A percentile compares a stretch with the other conserved stretches of the same genome.
phyloP scores from a whole-genome alignment of 2,113 vertebrate genomes.

The Campylomormyrus tamandua region DNA sequence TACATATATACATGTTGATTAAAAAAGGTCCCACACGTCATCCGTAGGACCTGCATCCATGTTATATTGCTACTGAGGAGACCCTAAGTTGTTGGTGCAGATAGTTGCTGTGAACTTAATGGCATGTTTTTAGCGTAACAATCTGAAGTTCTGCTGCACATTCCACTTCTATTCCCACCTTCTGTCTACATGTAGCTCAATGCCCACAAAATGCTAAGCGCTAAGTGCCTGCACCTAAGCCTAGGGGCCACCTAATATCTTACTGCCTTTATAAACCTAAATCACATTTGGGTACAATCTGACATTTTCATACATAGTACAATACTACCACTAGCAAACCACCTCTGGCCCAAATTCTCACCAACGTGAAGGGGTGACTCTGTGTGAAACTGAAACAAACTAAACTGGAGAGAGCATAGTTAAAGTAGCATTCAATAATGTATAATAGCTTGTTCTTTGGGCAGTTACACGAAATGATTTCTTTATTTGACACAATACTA shows the following conservation, averaged over 20 bases:
- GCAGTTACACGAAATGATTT: background rate
- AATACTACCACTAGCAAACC: too few relatives aligned
- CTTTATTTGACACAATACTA: background rate
- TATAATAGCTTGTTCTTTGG: background rate
- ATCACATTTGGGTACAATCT: too few relatives aligned
- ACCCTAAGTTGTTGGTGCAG: background rate
- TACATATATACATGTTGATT: background rate
- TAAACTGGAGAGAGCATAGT: background rate
- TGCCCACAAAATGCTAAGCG: too few relatives aligned
- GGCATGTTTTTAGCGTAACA: background rate
- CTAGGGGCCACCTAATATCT: too few relatives aligned
- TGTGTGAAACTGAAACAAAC: background rate
- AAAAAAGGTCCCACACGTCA: background rate
- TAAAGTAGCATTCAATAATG: background rate
- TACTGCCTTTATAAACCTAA: too few relatives aligned
- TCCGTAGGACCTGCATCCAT: background rate
- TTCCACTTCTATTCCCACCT: background rate
- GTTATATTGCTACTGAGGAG: background rate
- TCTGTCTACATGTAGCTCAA: too few relatives aligned
- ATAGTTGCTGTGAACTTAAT: background rate
- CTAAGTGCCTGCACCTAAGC: too few relatives aligned
- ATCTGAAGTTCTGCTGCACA: background rate
- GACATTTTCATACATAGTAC: too few relatives aligned
- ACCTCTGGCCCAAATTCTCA: too few relatives aligned
- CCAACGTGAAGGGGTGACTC: background rate